Percentiles rank a stretch among this genome's conserved stretches.
phyloP scores from a whole-genome alignment of 2,888 invertebrate genomes.

The Melieria picta region DNA sequence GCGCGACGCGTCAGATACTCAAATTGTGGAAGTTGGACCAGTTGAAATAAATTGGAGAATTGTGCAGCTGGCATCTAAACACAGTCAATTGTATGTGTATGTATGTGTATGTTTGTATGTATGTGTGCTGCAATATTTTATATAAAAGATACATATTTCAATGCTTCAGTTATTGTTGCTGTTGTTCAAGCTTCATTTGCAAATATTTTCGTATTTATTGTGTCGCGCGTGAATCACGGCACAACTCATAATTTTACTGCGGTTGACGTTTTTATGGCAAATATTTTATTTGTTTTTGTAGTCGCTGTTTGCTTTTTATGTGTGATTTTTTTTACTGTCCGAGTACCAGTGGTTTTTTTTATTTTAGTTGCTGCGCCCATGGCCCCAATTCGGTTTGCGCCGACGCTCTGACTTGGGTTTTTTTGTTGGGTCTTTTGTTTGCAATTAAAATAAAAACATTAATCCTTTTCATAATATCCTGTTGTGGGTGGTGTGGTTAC shows the following conservation, averaged over 20 bases:
- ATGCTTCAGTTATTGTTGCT: too few species aligned
- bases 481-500: constrained; percentile 11
- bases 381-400: constrained; percentile 7
- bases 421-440: constrained; percentile 11
- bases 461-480: constrained; percentile 40
- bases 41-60: too few species aligned
- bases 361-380: neutral
- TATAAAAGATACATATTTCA: too few species aligned
- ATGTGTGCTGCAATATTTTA: too few species aligned
- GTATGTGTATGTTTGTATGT: too few species aligned
- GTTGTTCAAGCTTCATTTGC: too few species aligned
- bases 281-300: constrained; percentile 40
- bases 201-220: too few species aligned
- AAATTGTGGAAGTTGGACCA: too few species aligned
- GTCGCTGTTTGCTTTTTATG: constrained; percentile 12
- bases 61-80: too few species aligned
- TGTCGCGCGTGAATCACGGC: constrained; percentile 3
- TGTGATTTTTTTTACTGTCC: constrained; percentile 3
- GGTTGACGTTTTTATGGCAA: constrained; percentile 47
- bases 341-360: constrained; percentile 2
- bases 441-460: constrained; percentile 37
- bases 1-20: too few species aligned
- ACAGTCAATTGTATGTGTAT: too few species aligned
- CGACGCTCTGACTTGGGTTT: constrained; percentile 3
- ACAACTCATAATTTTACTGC: constrained; percentile 27